A percentile compares a stretch with the other conserved stretches of the same genome.
Conservation (phyloP, 2,797 vertebrate genomes). For the Leptoclinus maculatus region DNA sequence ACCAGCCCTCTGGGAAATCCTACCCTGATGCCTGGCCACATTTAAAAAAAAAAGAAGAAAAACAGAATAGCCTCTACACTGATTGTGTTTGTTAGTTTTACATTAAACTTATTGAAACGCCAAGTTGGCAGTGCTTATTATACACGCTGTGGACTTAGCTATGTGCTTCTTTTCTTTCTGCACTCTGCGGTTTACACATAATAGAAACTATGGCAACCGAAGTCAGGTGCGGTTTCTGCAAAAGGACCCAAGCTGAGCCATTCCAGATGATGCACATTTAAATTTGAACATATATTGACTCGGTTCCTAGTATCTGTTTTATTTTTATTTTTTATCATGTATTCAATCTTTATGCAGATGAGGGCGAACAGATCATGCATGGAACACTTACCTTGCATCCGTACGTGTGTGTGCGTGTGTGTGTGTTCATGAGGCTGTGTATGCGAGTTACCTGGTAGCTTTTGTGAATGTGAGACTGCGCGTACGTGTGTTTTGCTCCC, state of each 20-base stretch:
- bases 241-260: constrained; percentile 69
- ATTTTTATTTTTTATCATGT: constrained; percentile 62
- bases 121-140: constrained; percentile 24
- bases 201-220: constrained; percentile 78
- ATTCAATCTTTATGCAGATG: constrained; percentile 82
- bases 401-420: constrained; percentile 22
- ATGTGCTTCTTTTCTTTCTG: constrained; percentile 27
- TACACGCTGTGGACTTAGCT: constrained; percentile 13
- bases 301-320: constrained; percentile 67
- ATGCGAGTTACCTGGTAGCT: constrained; percentile 53
- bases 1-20: constrained; percentile 62
- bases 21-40: constrained; percentile 33
- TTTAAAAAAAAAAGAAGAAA: constrained; percentile 23
- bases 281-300: constrained; percentile 71
- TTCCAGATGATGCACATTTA: constrained; percentile 72
- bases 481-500: constrained; percentile 36
- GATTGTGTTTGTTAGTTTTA: constrained; percentile 56
- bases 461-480: constrained; percentile 31
- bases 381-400: constrained; percentile 60
- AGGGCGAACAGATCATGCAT: constrained; percentile 72
- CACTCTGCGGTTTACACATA: constrained; percentile 48
- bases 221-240: constrained; percentile 58
- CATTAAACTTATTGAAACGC: constrained; percentile 26
- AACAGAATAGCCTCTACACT: constrained; percentile 17
- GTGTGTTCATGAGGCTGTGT: constrained; percentile 50